Conservation (phyloP, 2,113 vertebrate genomes). For the Chloebia gouldiae region DNA sequence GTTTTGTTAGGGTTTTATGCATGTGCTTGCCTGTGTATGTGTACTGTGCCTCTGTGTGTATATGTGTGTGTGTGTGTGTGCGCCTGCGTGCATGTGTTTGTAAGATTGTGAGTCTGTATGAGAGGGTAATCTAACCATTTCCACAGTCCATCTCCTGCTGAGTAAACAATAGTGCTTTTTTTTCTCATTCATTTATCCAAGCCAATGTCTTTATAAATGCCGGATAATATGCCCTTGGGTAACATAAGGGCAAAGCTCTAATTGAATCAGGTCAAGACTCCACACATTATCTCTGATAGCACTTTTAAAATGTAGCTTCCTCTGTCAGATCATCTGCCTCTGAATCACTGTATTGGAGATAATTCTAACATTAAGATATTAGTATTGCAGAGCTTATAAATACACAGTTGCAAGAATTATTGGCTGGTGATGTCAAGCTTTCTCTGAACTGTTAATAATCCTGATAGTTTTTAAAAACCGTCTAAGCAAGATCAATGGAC, state of each 20-base stretch:
- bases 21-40: not conserved
- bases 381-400: conserved; percentile 23
- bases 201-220: conserved; percentile 65
- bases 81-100: not conserved
- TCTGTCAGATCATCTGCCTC: conserved; percentile 45
- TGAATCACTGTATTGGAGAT: conserved; percentile 32
- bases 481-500: conserved; percentile 9
- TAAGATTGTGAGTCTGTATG: not conserved
- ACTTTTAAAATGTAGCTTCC: conserved; percentile 53
- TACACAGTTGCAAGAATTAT: conserved; percentile 39
- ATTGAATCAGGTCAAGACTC: conserved; percentile 62
- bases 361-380: conserved; percentile 50
- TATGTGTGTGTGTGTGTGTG: not conserved
- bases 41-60: not conserved
- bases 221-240: conserved; percentile 35
- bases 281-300: conserved; percentile 58
- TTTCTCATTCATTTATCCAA: conserved; percentile 41
- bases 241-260: conserved; percentile 58
- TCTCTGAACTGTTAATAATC: conserved; percentile 60
- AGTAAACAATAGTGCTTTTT: conserved; percentile 54
- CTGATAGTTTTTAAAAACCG: conserved; percentile 41
- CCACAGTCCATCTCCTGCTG: conserved; percentile 45
- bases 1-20: not conserved
- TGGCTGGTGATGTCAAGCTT: conserved; percentile 44
- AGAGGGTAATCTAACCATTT: conserved; percentile 50